Conservation (phyloP, 2,113 vertebrate species). For the Engraulis encrasicolus region DNA sequence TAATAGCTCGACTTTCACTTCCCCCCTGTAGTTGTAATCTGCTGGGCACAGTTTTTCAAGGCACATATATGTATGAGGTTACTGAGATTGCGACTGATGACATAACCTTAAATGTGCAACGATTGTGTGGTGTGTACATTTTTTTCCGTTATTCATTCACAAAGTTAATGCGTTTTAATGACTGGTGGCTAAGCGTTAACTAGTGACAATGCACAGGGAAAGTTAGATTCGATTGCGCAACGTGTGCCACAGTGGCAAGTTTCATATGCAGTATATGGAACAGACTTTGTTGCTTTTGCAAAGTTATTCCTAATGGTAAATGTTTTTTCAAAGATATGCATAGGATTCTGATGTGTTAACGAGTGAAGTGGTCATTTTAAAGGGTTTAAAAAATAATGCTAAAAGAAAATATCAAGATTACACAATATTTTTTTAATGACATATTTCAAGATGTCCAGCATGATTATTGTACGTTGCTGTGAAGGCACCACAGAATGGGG, state of each 20-base stretch:
- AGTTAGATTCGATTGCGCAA: neutral
- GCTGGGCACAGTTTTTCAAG: neutral
- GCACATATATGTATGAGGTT: neutral
- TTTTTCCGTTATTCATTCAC: neutral
- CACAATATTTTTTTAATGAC: neutral
- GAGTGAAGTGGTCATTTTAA: neutral
- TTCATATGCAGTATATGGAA: neutral
- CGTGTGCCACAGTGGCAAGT: neutral
- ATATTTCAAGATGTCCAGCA: neutral
- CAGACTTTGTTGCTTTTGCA: neutral
- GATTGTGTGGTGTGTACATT: neutral
- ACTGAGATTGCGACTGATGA: neutral
- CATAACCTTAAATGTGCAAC: neutral
- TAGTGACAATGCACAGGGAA: slow-evolving; percentile 3
- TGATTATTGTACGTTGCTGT: slow-evolving; percentile 3
- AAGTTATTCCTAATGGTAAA: neutral
- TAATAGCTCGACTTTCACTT: neutral
- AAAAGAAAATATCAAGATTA: neutral
- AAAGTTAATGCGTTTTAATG: neutral
- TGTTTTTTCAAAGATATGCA: neutral
- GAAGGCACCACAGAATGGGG: neutral
- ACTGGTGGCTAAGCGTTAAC: neutral
- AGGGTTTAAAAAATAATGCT: neutral
- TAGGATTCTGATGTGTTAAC: neutral
- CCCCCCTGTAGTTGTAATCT: neutral